A percentile compares a stretch with the other conserved stretches of the same genome.
Conservation (phyloP, 2,113 vertebrate genomes). For the Tenrec ecaudatus region DNA sequence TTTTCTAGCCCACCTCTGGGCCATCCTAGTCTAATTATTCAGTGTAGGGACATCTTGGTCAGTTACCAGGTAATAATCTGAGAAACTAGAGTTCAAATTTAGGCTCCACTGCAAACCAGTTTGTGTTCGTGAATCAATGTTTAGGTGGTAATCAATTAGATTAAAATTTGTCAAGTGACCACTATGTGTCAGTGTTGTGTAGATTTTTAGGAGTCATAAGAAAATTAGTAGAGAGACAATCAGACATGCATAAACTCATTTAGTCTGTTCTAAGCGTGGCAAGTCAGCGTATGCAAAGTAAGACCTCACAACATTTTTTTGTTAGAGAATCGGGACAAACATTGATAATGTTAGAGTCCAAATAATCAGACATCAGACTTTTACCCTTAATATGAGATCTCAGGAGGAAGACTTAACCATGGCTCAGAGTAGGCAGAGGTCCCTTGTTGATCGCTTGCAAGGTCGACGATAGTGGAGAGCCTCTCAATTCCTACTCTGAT, state of each 20-base stretch:
- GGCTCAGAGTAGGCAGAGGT: neutral
- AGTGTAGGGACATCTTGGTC: neutral
- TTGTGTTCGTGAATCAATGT: neutral
- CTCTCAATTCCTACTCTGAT: neutral
- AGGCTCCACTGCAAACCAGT: neutral
- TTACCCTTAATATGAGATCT: neutral
- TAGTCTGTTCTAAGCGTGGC: neutral
- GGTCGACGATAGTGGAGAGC: neutral
- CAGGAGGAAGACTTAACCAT: neutral
- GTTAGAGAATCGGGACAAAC: neutral
- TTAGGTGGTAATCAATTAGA: neutral
- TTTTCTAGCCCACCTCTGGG: too few relatives aligned
- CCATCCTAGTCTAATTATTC: neutral
- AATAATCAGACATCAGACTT: neutral
- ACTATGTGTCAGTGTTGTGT: neutral
- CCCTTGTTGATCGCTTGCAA: neutral
- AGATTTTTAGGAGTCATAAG: neutral
- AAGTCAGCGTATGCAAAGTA: neutral
- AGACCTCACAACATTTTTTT: neutral
- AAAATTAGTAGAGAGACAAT: neutral
- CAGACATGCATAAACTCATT: neutral
- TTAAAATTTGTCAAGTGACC: neutral
- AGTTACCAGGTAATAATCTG: constrained; percentile 4
- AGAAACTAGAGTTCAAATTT: constrained; percentile 28
- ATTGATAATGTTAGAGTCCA: neutral